Base-by-base conservation (phyloP, 2,888 invertebrate genomes). In the Synanthedon andrenaeformis region DNA sequence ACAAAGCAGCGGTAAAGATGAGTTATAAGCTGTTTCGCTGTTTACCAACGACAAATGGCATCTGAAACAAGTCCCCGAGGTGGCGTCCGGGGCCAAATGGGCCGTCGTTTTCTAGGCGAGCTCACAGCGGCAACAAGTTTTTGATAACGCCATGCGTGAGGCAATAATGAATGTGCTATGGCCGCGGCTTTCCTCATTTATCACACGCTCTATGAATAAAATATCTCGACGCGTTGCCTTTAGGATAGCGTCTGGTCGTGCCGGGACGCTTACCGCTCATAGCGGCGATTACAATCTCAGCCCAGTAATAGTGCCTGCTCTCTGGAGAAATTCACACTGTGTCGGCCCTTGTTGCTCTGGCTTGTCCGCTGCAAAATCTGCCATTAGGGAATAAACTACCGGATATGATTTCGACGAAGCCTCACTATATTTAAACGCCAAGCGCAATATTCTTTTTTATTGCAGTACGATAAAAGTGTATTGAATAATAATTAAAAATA, bases 131-230 rank as follows among this genome's bases (percentile, higher is more conserved):
- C 77, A 85, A 83, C 82, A 74, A 82, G 82, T 83, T 83, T 79
- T 80, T 82, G 83, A 85, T 85, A 85, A 82, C 75, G 71, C 73
- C 74, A 73, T 76, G 74, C 66, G 70, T 79, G 77, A 77, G 73
- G 77, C 76, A 72, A 76, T 86, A 85, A 84, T 86, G 78, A 83
- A 86, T 85, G 82, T 82, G 79, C 79, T 83, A 81, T 75, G 74
- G 72, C 74, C 71, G 64, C 72, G 69, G 74, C 76, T 71, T 76
- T 73, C 68, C 76, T 80, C 82, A 83, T 85, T 84, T 84, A 83
- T 85, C 84, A 84, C 74, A 69, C 63, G 70, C 71, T 76, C 79
- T 82, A 82, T 84, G 84, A 85, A 85, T 86, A 84, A 84, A 82
- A 83, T 82, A 82, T 85, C 77, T 77, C 73, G 76, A 75, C 72